Conservation (phyloP, 2,113 vertebrate species). For the Pangasianodon gigas region DNA sequence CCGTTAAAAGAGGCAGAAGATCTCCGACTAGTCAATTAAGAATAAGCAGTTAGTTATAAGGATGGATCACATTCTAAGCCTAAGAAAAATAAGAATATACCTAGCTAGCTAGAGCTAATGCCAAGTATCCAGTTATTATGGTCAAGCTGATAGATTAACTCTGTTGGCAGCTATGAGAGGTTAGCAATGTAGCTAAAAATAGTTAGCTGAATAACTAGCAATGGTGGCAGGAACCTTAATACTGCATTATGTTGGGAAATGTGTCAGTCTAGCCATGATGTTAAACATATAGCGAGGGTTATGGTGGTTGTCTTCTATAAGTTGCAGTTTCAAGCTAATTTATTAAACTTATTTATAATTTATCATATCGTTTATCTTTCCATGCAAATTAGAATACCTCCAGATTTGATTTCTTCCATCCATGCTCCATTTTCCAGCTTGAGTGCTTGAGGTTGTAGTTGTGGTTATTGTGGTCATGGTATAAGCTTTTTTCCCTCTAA, state of each 20-base stretch:
- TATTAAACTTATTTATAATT: no score
- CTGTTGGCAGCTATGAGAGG: neutral
- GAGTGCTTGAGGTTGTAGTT: neutral
- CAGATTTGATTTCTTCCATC: neutral
- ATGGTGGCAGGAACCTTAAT: neutral
- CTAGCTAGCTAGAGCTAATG: neutral
- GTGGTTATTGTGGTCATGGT: neutral
- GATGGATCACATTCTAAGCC: neutral
- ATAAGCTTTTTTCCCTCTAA: neutral
- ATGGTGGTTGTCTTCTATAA: no score
- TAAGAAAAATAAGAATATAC: no score
- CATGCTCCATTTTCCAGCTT: neutral
- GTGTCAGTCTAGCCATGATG: neutral
- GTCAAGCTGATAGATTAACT: neutral
- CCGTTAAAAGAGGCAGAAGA: neutral
- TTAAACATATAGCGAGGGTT: neutral
- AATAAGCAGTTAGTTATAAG: neutral
- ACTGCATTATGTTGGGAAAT: neutral
- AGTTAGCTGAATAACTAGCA: neutral
- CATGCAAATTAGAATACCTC: no score
- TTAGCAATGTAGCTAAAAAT: neutral
- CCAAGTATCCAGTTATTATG: neutral
- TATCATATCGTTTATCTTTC: no score
- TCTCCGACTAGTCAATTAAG: neutral
- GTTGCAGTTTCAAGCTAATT: no score